A percentile compares a stretch with the other conserved stretches of the same genome.
Evolutionary conservation across 1,140 invertebrate species (phyloP).

Genomic region (Drosophila tani): DNA sequence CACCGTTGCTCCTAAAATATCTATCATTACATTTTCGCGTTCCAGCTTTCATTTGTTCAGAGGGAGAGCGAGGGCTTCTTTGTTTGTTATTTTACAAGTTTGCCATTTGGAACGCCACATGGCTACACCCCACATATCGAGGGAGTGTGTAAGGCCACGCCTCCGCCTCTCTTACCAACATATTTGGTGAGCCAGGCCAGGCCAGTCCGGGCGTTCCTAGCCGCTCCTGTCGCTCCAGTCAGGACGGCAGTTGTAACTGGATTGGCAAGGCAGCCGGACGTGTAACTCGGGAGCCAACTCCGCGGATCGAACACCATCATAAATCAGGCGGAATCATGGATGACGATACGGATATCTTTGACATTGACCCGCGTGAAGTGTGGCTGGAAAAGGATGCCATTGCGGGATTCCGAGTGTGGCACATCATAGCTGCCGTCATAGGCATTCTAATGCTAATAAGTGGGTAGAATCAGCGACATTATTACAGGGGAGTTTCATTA

Average conservation of each 20-base stretch:
- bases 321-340: constrained; percentile 53
- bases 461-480: constrained; percentile 23
- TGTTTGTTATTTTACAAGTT: constrained; percentile 63
- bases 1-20: constrained; percentile 32
- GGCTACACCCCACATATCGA: constrained; percentile 34
- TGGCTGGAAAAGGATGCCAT: constrained; percentile 87
- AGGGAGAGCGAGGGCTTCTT: constrained; percentile 11
- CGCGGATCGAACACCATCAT: constrained; percentile 18
- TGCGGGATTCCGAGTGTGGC: constrained; percentile 88
- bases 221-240: constrained; percentile 4
- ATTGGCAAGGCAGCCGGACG: constrained; percentile 57
- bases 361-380: constrained; percentile 83
- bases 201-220: constrained; percentile 18
- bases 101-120: constrained; percentile 38
- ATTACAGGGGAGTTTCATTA: too few species aligned
- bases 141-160: constrained; percentile 38
- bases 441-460: constrained; percentile 85
- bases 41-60: constrained; percentile 27
- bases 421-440: constrained; percentile 87
- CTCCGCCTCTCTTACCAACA: constrained; percentile 26
- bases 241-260: constrained; percentile 56
- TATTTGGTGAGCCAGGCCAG: constrained; percentile 34
- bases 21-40: constrained; percentile 49
- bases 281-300: constrained; percentile 34
- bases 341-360: constrained; percentile 63